These are phyloP conservation scores for cat (Felis catus) DNA, from an alignment of 2,113 vertebrate species.

Conservation along the genomic window F.catus_Fca126_mat1.0 CM031420.1:86920001-86920500, in stretches of 20 bases:
- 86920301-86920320: neutral
- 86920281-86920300: neutral
- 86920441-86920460: constrained; percentile 32
- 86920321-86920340: neutral
- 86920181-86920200: neutral
- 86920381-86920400: neutral
- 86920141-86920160: neutral
- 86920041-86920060: neutral
- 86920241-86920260: neutral
- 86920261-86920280: neutral
- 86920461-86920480: neutral
- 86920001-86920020: neutral
- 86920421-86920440: neutral
- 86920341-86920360: neutral
- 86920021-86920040: neutral
- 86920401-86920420: neutral
- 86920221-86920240: neutral
- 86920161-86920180: neutral
- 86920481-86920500: constrained; percentile 11
- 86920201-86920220: neutral
- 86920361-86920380: neutral
- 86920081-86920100: neutral
- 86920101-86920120: neutral
- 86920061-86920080: neutral
- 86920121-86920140: neutral